phyloP scores from a whole-genome alignment of 2,888 invertebrate species.

The Sphecodes monilicornis region DNA sequence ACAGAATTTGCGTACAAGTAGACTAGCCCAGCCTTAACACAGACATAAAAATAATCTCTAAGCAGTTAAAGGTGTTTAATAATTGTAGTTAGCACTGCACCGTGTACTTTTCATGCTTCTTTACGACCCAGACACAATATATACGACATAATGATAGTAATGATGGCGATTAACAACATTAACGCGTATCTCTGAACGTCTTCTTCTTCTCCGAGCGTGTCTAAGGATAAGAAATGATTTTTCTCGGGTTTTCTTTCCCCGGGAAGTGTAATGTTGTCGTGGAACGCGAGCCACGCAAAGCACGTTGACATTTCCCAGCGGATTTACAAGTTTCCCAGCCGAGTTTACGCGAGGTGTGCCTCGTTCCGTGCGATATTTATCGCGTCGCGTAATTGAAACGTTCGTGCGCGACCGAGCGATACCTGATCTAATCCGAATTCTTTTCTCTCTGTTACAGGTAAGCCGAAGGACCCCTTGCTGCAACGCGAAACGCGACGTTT shows the following conservation, averaged over 20 bases:
- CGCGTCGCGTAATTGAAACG: constrained; percentile 76
- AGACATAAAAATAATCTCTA: too few species aligned
- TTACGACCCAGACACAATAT: not conserved
- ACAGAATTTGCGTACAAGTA: too few species aligned
- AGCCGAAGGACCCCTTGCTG: constrained; percentile 49
- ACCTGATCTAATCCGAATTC: constrained; percentile 72
- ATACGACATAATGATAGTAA: not conserved
- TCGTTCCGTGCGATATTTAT: constrained; percentile 73
- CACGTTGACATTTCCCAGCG: constrained; percentile 32
- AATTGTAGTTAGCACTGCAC: too few species aligned
- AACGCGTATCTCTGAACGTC: not conserved
- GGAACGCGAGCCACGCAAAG: not conserved
- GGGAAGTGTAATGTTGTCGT: not conserved
- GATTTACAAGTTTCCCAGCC: constrained; percentile 48
- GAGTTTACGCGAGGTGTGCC: constrained; percentile 53
- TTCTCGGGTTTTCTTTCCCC: not conserved
- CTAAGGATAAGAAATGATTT: not conserved
- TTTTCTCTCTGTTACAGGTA: constrained; percentile 78
- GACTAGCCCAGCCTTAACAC: too few species aligned
- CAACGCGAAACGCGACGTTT: constrained; percentile 17
- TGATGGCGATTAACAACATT: not conserved
- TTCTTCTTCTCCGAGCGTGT: not conserved
- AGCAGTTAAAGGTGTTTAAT: too few species aligned
- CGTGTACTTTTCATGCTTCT: too few species aligned
- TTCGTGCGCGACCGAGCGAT: constrained; percentile 70